Evolutionary conservation across 2,797 vertebrate species (phyloP), one percentile per base, ranked within the genome.

Genomic region (Peromyscus nudipes): DNA sequence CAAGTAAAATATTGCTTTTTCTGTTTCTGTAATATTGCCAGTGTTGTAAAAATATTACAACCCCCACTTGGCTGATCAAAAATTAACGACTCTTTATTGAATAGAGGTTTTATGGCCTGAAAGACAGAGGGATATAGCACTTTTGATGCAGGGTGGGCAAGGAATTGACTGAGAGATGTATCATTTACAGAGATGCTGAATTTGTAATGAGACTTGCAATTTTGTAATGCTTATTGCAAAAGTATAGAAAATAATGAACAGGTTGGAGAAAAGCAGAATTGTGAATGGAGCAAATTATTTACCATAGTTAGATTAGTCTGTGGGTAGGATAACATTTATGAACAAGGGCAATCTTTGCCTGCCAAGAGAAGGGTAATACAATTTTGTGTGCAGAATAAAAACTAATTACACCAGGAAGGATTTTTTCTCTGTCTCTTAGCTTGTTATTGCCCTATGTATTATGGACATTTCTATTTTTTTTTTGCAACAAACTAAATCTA

Each of bases 261-360:
- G 57, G 57, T 87, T 92, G 57, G 88, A 88, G 69, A 87, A 96
- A 91, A 96, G 37, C 43, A 91, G 91, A 94, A 88, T 82, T 91
- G 91, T 93, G 94, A 98, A 95, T 87, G 96, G 77, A 94, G 52
- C 89, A 96, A 96, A 97, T 97, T 96, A 98, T 97, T 97, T 97
- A 93, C 94, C 81, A 19, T 94, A 80, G 95, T 97, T 97, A 96
- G 60, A 76, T 97, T 96, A 94, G 91, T 88, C 46, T 87, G 79
- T 92, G 87, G 91, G 62, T 29, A 46, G 49, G 82, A 95, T 96
- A 85, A 92, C 97, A 96, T 96, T 97, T 98, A 97, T 80, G 92
- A 96, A 87, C 86, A 88, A 89, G 52, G 31, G 89, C 80, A 96
- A 97, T 73, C 89, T 97, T 95, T 96, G 92, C 89, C 83, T 96